Percentiles rank a stretch among this genome's conserved stretches.
Evolutionary conservation across 2,888 invertebrate genomes (phyloP).

Genomic region (Carabus problematicus): DNA sequence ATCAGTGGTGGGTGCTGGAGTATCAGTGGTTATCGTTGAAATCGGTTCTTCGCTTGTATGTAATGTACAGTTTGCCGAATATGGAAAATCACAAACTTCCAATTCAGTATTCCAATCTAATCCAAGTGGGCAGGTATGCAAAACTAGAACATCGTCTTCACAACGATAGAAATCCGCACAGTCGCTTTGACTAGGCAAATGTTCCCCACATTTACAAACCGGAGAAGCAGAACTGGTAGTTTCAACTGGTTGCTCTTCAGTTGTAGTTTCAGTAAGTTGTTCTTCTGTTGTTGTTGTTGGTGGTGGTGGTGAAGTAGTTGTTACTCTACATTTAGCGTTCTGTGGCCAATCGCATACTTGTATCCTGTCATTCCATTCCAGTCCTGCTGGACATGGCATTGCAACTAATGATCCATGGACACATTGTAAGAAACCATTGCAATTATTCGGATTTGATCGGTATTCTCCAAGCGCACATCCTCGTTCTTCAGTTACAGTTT

Average conservation of each 20-base stretch:
- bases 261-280: slow-evolving; percentile 4
- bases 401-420: slow-evolving; percentile 19
- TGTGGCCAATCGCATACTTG: slow-evolving; percentile 23
- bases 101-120: slow-evolving; percentile 48
- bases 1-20: slow-evolving; percentile 14
- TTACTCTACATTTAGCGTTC: background rate
- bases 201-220: slow-evolving; percentile 21
- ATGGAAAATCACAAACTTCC: slow-evolving; percentile 49
- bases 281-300: slow-evolving; percentile 6
- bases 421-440: slow-evolving; percentile 33
- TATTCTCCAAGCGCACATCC: slow-evolving; percentile 16
- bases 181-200: slow-evolving; percentile 20
- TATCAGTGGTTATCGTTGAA: slow-evolving; percentile 10
- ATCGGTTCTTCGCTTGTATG: slow-evolving; percentile 1
- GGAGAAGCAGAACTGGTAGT: slow-evolving; percentile 4
- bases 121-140: slow-evolving; percentile 48
- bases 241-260: background rate
- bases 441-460: slow-evolving; percentile 22
- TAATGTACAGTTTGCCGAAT: slow-evolving; percentile 43
- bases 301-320: slow-evolving; percentile 4
- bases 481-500: slow-evolving; percentile 1
- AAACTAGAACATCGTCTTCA: slow-evolving; percentile 47
- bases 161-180: slow-evolving; percentile 50
- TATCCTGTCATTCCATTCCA: slow-evolving; percentile 27
- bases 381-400: slow-evolving; percentile 27